Base-by-base conservation (phyloP, 2,888 invertebrate species). In the Acheta domesticus region DNA sequence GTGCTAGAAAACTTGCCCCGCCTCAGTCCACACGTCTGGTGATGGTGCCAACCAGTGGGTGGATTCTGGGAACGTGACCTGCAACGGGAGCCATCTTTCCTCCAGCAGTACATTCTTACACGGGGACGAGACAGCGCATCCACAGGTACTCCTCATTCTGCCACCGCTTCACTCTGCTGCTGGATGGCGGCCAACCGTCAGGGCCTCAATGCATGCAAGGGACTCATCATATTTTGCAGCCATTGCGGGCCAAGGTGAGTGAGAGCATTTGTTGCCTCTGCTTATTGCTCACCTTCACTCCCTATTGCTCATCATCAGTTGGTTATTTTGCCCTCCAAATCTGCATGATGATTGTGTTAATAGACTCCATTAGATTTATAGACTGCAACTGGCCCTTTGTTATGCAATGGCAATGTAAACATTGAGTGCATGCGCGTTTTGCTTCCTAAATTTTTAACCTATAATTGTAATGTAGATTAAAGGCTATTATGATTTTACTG, bases 1-100 rank as follows among this genome's bases (percentile, higher is more conserved):
- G 93, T 96, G 1, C 88, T 96, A 85, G 98, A 98, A 83, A 96
- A 96, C 88, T 90, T 96, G 79, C 92, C 93, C 84, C 91, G 97
- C 73, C 90, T 96, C 50, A 87, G 88, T 78, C 88, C 89, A 80
- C 77, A n/a, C 73, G 23, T 75, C 62, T 73, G 82, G 78, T 75
- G 78, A 74, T 36, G 78, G 77, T 21, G 80, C 77, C 4, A 48
- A 48, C 8, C 76, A 76, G 19, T 14, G 62, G 2, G 48, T n/a
- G n/a, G 76, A 48, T 48, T 36, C 48, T 48, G 76, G 78, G 1
- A 76, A 36, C 20, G 48, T 48, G 19, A 79, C 77, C 78, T 78
- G 79, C 80, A 12, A 73, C 49, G 81, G 80, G 48, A 88, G 89
- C 83, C 86, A 91, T 79, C 88, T 90, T 79, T 91, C 91, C 11